phyloP scores from a whole-genome alignment of 2,888 invertebrate genomes.

The Drosophila leonis region DNA sequence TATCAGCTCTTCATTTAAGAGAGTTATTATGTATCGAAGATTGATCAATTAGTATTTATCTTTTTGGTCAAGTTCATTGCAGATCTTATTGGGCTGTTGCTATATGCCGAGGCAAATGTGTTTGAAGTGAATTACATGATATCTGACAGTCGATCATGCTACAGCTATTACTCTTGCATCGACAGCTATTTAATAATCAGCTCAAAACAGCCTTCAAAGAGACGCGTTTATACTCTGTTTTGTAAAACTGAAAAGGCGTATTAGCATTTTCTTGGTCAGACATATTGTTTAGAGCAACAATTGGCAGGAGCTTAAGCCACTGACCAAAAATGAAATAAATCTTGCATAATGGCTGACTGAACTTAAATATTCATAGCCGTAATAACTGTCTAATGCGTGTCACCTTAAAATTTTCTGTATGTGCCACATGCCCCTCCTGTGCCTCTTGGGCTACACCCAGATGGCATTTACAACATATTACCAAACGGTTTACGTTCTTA shows the following conservation, averaged over 20 bases:
- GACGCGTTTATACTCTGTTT: background rate
- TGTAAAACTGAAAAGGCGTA: background rate
- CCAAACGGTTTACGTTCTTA: constrained; percentile 29
- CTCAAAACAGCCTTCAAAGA: background rate
- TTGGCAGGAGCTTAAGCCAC: background rate
- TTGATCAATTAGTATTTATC: background rate
- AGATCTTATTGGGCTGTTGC: too few relatives aligned
- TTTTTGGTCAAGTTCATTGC: background rate
- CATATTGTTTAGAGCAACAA: background rate
- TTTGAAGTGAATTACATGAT: background rate
- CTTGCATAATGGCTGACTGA: background rate
- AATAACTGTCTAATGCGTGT: constrained; percentile 36
- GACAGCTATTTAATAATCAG: background rate
- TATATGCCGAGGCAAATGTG: background rate
- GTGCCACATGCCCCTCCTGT: background rate
- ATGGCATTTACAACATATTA: constrained; percentile 63
- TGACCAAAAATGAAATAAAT: constrained; percentile 15
- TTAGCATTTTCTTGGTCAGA: background rate
- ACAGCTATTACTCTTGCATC: background rate
- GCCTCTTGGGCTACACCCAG: constrained; percentile 11
- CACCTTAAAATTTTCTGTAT: constrained; percentile 13
- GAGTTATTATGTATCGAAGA: too few relatives aligned
- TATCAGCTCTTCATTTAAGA: background rate
- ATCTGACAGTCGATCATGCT: background rate
- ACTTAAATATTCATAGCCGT: constrained; percentile 22